Conservation (phyloP, 2,113 vertebrate genomes). For the Cottus gobio region DNA sequence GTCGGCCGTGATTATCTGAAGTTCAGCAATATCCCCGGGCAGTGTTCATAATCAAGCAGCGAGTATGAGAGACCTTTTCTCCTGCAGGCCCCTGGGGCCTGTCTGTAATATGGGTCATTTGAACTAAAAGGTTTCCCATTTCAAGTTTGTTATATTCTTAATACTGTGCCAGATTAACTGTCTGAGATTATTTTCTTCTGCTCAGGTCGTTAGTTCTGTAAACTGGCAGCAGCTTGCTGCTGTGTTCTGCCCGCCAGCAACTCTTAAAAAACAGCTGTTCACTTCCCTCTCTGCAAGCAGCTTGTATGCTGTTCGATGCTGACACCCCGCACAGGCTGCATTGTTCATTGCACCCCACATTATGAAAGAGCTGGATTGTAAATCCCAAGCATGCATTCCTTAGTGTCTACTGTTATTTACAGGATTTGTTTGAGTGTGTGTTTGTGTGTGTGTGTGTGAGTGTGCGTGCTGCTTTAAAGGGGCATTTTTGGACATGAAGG, state of each 20-base stretch:
- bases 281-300: background rate
- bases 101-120: slow-evolving; percentile 45
- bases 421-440: no score
- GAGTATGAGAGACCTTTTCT: slow-evolving; percentile 49
- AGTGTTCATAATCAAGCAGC: slow-evolving; percentile 50
- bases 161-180: slow-evolving; percentile 39
- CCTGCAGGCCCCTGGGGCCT: slow-evolving; percentile 27
- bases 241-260: no score
- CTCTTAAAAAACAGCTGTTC: background rate
- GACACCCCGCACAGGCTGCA: background rate
- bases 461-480: no score
- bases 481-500: no score
- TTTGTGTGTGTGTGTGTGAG: no score
- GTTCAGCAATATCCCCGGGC: slow-evolving; percentile 63
- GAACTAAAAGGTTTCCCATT: slow-evolving; percentile 53
- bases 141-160: slow-evolving; percentile 33
- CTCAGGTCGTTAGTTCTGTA: slow-evolving; percentile 24
- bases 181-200: slow-evolving; percentile 23
- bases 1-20: slow-evolving; percentile 49
- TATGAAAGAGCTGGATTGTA: no score
- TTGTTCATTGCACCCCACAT: background rate
- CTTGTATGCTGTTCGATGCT: background rate
- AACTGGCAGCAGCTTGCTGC: background rate
- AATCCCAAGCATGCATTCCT: no score
- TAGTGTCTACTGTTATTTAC: no score